Evolutionary conservation across 2,888 invertebrate genomes (phyloP).

Genomic region (Uloborus plumipes): DNA sequence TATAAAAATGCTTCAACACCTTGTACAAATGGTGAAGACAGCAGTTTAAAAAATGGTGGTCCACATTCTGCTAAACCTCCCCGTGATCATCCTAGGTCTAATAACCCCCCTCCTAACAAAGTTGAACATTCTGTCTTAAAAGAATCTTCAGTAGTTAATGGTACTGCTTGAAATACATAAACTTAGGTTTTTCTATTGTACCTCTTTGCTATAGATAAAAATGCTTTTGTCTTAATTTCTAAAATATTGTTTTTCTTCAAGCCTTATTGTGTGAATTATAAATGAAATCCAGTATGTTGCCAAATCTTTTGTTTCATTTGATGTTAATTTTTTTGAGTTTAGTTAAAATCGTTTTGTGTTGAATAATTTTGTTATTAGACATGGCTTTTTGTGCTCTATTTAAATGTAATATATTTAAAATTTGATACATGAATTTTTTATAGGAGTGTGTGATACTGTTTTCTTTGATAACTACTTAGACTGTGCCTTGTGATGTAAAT

Average conservation of each 20-base stretch:
- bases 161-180: slow-evolving; percentile 44
- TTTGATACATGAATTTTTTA: slow-evolving; percentile 33
- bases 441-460: slow-evolving; percentile 54
- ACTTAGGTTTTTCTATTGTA: slow-evolving; percentile 23
- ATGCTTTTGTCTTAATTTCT: slow-evolving; percentile 3
- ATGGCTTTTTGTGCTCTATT: slow-evolving; percentile 18
- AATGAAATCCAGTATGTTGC: slow-evolving; percentile 9
- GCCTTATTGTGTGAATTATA: slow-evolving; percentile 18
- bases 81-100: slow-evolving; percentile 39
- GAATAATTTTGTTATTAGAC: slow-evolving; percentile 7
- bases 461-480: slow-evolving; percentile 57
- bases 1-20: slow-evolving; percentile 35
- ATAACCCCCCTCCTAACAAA: slow-evolving; percentile 37
- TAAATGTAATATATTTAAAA: slow-evolving; percentile 9
- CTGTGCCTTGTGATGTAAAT: slow-evolving; percentile 64
- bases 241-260: slow-evolving; percentile 8
- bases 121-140: slow-evolving; percentile 44
- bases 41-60: slow-evolving; percentile 40
- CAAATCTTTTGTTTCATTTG: slow-evolving; percentile 14
- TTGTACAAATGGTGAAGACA: slow-evolving; percentile 58
- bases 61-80: slow-evolving; percentile 39
- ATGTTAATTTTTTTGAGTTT: slow-evolving; percentile 22
- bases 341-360: slow-evolving; percentile 22
- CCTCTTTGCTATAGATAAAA: slow-evolving; percentile 21
- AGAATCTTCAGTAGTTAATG: slow-evolving; percentile 44